Evolutionary conservation across 2,888 invertebrate species (phyloP).

Genomic region (Celastrina argiolus): DNA sequence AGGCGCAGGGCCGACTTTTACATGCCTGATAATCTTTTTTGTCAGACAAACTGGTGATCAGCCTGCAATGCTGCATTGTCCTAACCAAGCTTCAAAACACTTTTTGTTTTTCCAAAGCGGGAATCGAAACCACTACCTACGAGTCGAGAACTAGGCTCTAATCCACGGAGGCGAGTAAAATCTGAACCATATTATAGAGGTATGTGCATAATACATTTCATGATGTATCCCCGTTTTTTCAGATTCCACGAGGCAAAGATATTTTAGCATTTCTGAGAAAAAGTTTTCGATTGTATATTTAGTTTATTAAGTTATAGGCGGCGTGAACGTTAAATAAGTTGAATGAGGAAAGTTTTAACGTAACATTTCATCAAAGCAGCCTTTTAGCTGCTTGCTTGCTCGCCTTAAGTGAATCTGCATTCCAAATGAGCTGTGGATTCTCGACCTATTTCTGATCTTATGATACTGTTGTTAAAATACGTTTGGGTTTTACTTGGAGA

Average conservation of each 20-base stretch:
- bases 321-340: constrained; percentile 6
- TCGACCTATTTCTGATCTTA: constrained; percentile 10
- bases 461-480: neutral
- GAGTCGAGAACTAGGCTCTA: no score
- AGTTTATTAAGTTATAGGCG: constrained; percentile 6
- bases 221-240: neutral
- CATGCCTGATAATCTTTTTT: no score
- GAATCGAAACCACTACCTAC: no score
- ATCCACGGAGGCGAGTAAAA: no score
- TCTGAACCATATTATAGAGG: no score
- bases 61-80: no score
- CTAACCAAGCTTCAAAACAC: no score
- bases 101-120: no score
- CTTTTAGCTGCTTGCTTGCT: constrained; percentile 17
- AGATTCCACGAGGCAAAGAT: neutral
- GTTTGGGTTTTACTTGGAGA: neutral
- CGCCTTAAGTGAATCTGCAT: constrained; percentile 20
- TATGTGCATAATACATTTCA: neutral
- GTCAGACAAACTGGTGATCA: no score
- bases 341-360: constrained; percentile 1
- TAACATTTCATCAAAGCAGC: constrained; percentile 20
- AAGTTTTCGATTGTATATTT: constrained; percentile 10
- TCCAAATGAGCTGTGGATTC: constrained; percentile 17
- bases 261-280: neutral
- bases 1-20: no score